These are phyloP conservation scores for Megathymus violae DNA, from an alignment of 1,140 invertebrate species.

Conservation along the genomic window DNA sequence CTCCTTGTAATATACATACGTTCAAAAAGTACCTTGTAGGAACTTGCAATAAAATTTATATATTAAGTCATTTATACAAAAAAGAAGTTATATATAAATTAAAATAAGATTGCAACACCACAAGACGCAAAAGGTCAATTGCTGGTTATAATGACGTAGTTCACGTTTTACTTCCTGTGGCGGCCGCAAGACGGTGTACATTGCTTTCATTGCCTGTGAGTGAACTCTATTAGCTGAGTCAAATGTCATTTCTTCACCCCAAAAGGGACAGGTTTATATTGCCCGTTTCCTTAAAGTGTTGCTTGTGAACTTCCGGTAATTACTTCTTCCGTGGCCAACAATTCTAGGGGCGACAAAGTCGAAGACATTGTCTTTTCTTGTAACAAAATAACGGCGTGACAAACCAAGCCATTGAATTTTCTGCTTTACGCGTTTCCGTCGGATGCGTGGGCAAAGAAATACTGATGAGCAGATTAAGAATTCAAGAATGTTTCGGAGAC, in stretches of 20 bases:
- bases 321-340: constrained; percentile 69
- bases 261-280: constrained; percentile 64
- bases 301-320: constrained; percentile 74
- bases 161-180: constrained; percentile 67
- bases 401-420: constrained; percentile 50
- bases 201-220: constrained; percentile 73
- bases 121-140: constrained; percentile 41
- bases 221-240: constrained; percentile 73
- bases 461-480: constrained; percentile 49
- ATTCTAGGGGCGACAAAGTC: constrained; percentile 53
- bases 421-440: constrained; percentile 62
- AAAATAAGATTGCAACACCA: constrained; percentile 4
- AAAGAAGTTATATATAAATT: constrained; percentile 4
- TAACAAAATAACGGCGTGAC: constrained; percentile 55
- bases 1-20: no score
- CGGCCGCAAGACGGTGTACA: constrained; percentile 60
- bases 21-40: no score
- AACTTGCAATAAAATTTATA: constrained; percentile 25
- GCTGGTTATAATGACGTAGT: constrained; percentile 33
- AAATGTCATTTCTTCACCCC: constrained; percentile 78
- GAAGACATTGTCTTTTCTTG: constrained; percentile 58
- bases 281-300: constrained; percentile 70
- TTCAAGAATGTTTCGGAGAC: constrained; percentile 21
- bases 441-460: constrained; percentile 69
- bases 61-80: constrained; percentile 2